Base-by-base conservation (phyloP, 2,113 vertebrate genomes). In the Himantopus leucocephalus region DNA sequence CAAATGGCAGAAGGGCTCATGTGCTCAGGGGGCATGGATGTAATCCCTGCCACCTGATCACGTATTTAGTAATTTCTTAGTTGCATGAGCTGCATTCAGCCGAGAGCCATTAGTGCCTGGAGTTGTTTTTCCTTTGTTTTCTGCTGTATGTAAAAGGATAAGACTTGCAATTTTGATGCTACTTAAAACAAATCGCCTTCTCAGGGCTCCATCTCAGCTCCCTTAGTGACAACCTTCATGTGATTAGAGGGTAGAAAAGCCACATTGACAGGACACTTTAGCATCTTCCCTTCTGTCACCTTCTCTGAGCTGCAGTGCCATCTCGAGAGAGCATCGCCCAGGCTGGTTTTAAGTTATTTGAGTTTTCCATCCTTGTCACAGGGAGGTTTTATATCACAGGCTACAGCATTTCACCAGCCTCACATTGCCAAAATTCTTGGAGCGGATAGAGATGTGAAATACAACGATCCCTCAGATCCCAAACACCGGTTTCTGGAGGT, bases 51-150 rank as follows among this genome's bases (percentile, higher is more conserved):
- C 88, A 45, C 91, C 82, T 89, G 90, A 95, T 95, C 71, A 24
- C 39, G 5, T 3, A 8, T 74, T 70, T 27, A 48, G 6, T 5
- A 19, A 35, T 8, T 45, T 86, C 84, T 93, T 56, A 74, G 55
- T 73, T 88, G 72, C 41, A 86, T 95, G 71, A 86, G 68, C 84
- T 90, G 48, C 70, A 83, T 96, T 96, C 66, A 74, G 30, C 45
- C 63, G 83, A 97, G 78, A 91, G 63, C 45, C 64, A 89, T 37
- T 82, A 58, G 5, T 62, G 56, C 50, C 92, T 85, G 79, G 41
- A 95, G 67, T 70, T 71, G 35, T 34, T 97, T 90, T 90, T 88
- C 85, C 56, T 85, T 96, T 96, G 67, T 77, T 92, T 96, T 95
- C 86, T 39, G 4, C 47, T 37, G 35, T 80, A 89, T 78, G 79